Evolutionary conservation across 1,140 invertebrate genomes (phyloP).

Genomic region (Thaumatotibia leucotreta): DNA sequence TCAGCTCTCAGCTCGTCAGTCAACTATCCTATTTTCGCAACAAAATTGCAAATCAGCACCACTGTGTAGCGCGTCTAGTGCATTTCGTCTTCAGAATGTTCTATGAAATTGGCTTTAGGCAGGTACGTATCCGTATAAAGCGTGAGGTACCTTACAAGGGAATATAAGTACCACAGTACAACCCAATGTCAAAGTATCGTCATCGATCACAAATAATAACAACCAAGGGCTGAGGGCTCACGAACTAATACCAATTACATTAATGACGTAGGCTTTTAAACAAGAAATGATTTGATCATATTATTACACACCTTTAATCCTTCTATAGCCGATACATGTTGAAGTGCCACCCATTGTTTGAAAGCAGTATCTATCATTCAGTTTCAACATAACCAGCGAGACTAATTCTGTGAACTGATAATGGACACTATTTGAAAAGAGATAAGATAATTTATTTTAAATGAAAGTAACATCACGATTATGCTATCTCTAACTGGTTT

Average conservation of each 20-base stretch:
- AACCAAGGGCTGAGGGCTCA: neutral
- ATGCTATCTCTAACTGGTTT: neutral
- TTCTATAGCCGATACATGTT: neutral
- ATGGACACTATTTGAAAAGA: neutral
- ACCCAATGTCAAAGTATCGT: neutral
- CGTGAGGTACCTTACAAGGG: too few relatives aligned
- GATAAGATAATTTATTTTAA: constrained; percentile 2
- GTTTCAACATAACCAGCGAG: neutral
- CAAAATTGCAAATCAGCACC: too few relatives aligned
- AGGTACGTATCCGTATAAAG: neutral
- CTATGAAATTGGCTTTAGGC: too few relatives aligned
- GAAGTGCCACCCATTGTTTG: neutral
- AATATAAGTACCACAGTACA: too few relatives aligned
- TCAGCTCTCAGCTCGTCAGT: too few relatives aligned
- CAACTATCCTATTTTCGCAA: too few relatives aligned
- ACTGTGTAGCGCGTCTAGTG: too few relatives aligned
- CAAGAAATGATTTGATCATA: neutral
- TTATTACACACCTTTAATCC: neutral
- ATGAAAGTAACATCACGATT: neutral
- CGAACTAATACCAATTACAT: neutral
- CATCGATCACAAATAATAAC: neutral
- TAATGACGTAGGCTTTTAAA: neutral
- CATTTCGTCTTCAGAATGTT: too few relatives aligned
- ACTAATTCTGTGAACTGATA: neutral
- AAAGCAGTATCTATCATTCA: constrained; percentile 4